Base-by-base conservation (phyloP, 2,113 vertebrate genomes). In the Ceyx margarethae region DNA sequence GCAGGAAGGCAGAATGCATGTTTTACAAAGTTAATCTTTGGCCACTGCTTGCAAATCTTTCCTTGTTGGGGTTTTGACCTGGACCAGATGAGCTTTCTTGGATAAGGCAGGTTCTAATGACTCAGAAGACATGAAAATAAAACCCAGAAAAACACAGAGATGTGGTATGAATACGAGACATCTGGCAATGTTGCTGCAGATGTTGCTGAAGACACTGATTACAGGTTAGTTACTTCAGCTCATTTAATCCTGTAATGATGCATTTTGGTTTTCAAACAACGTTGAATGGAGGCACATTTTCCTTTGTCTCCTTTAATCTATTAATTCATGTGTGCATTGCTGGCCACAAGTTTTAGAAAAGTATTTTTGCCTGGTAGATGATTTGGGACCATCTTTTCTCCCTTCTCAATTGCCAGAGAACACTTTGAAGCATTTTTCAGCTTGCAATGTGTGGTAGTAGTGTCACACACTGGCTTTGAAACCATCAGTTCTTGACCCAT, bases 391-490 rank as follows among this genome's bases (percentile, higher is more conserved):
- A 16, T 85, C 33, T 71, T 71, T 54, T 76, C 51, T 71, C 51
- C 19, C 10, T 65, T 68, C 33, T 10, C 6, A 37, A 9, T 81
- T 85, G 37, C 33, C 29, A 66, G 12, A 71, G 40, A 22, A 64
- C 29, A 35, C n/a, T 58, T 75, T 0, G 2, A 53, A 85, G 29
- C 57, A n/a, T 21, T n/a, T 23, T 62, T 88, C 21, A 35, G 15
- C 0, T 3, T 15, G 37, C 5, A 42, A 9, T 14, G 16, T 21
- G n/a, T 58, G 23, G 25, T 1, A 1, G 50, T 88, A 69, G 8
- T 64, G 16, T n/a, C 31, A 66, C 31, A 46, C 4, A 15, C 1
- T 69, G 68, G 5, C 11, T 91, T 31, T 6, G 45, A 84, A 89
- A 21, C 11, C 7, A 19, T 28, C 13, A 31, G 15, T 40, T 54